Evolutionary conservation across 1,140 invertebrate species (phyloP).

Genomic region (Papilio dardanus): DNA sequence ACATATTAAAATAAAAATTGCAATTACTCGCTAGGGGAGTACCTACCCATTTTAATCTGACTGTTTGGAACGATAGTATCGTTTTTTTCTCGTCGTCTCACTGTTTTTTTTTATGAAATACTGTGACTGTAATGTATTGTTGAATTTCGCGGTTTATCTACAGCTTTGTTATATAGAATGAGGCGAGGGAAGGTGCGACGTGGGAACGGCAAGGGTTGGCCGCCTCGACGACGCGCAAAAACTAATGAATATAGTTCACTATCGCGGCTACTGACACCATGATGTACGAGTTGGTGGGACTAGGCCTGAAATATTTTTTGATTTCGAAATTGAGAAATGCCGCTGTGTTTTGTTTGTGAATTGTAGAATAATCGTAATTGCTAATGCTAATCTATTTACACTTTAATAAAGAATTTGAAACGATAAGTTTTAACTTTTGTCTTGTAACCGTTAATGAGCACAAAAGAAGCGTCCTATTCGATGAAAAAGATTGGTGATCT

Average conservation of each 20-base stretch:
- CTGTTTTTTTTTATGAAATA: too few species aligned
- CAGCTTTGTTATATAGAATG: neutral
- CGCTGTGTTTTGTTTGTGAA: too few species aligned
- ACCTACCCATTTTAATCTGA: too few species aligned
- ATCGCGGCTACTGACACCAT: conserved; percentile 27
- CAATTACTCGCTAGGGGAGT: too few species aligned
- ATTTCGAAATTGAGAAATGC: neutral
- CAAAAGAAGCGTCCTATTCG: neutral
- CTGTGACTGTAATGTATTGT: neutral
- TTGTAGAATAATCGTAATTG: too few species aligned
- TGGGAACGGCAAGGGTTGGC: conserved; percentile 34
- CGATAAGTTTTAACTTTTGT: too few species aligned
- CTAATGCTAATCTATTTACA: too few species aligned
- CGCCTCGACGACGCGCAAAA: conserved; percentile 11
- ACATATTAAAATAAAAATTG: too few species aligned
- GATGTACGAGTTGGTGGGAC: neutral
- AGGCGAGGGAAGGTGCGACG: conserved; percentile 17
- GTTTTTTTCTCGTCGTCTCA: too few species aligned
- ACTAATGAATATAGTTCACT: conserved; percentile 28
- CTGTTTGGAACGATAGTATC: too few species aligned
- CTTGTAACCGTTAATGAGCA: too few species aligned
- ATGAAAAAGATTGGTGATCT: neutral
- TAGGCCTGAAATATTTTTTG: neutral
- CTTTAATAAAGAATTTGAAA: too few species aligned
- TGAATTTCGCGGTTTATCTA: neutral